Evolutionary conservation across 2,888 invertebrate genomes (phyloP), one percentile per base, ranked within the genome.

Genomic region (Mechanitis mazaeus): DNA sequence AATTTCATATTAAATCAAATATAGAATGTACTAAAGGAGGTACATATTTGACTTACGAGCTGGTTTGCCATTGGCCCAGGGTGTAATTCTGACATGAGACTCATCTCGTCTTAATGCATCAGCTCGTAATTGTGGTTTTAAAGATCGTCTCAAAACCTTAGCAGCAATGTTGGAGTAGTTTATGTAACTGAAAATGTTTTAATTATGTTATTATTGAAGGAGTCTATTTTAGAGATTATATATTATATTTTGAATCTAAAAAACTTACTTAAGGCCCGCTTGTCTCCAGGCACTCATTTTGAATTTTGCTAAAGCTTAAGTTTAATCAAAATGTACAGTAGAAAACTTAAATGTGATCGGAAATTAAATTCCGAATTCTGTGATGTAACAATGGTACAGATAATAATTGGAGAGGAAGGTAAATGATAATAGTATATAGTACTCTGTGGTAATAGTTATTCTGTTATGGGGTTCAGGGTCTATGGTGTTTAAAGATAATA

Each of bases 131-230:
- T 96, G 95, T 1, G 93, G 83, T 83, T 97, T 98, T 71, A 98
- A 83, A 12, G 96, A 93, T 77, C 93, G 92, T 64, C 98, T 92
- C 63, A 98, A 87, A 59, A 96, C 90, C 76, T 92, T 93, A 33
- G 98, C 98, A 76, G 98, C 97, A 78, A 98, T 96, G 83, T 95
- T 96, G 64, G 98, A 98, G 87, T 96, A 98, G 91, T 97, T 96
- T 85, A 98, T 95, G 92, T 98, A 98, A 91, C 98, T 98, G 82
- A 66, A 85, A 81, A 57, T 20, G 20, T 20, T 58, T 56, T 12
- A 12, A 35, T 53, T 33, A 56, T 45, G 20, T 45, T 45, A 31
- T 45, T 45, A 38, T 45, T 28, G 9, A 20, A 45, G 3, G 3
- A 47, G 42, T 55, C 33, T 38, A 12, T 33, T 42, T 45, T 56